Evolutionary conservation across 1,140 invertebrate genomes (phyloP), one percentile per base, ranked within the genome.

Genomic region (Sminthurides bifidus): DNA sequence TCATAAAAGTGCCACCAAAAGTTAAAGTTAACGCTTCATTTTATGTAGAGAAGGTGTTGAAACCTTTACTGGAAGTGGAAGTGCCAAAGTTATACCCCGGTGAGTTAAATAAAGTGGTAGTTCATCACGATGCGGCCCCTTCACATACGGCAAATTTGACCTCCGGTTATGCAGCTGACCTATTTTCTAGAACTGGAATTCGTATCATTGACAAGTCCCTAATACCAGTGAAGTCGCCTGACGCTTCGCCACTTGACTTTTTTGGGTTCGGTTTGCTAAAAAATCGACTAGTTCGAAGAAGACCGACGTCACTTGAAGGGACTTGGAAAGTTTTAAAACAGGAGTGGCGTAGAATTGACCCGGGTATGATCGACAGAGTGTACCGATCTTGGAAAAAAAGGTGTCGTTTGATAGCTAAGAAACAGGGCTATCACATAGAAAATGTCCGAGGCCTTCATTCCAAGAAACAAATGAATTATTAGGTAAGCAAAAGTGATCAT

Each of bases 191-290:
- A 24, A 21, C 24, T 6, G 51, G 51, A 6, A 52, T 52, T 15
- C 38, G 21, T 3, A 40, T 52, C n/a, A 52, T 52, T 3, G 3
- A 3, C 3, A 52, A 41, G 21, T 5, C 26, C 3, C 10, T 40
- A 3, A 52, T 52, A 23, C 51, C 51, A 3, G 51, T 52, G 35
- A 52, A 52, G 21, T 8, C 6, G 8, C 51, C 51, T 8, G 51
- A 52, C 29, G 24, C 30, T 6, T 24, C 19, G 10, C 51, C 51
- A 3, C 6, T 52, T n/a, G 51, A 52, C 26, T 38, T 52, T 30
- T 52, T 40, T 27, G 51, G 51, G 6, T 52, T 52, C 26, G 51
- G 51, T 12, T 29, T 30, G 6, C 51, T 52, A 6, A 52, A 52
- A 27, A 27, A 50, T n/a, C n/a, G 23, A 12, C 48, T 50, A n/a